A percentile compares a stretch with the other conserved stretches of the same genome.
These are phyloP conservation scores for Pocota personata DNA, from an alignment of 2,888 invertebrate species.

Conservation along the genomic window DNA sequence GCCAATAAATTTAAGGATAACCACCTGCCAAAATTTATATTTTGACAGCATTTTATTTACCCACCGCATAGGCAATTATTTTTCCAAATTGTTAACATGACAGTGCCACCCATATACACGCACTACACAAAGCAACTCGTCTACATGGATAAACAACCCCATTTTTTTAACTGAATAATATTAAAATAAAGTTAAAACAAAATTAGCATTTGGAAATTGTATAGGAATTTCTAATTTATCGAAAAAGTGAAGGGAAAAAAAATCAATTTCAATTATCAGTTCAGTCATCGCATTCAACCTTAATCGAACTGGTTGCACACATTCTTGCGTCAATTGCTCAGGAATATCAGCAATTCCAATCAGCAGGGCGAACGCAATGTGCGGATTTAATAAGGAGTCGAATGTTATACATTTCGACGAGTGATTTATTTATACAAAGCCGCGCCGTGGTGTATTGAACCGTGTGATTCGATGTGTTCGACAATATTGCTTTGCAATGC, in stretches of 20 bases:
- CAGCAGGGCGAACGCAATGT: constrained; percentile 14
- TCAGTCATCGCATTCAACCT: constrained; percentile 52
- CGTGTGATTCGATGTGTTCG: constrained; percentile 20
- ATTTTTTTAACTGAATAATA: constrained; percentile 15
- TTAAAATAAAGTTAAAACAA: constrained; percentile 36
- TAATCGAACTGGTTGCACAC: constrained; percentile 50
- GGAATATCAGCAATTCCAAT: constrained; percentile 35
- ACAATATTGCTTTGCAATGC: constrained; percentile 23
- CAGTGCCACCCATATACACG: background rate
- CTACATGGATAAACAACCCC: background rate
- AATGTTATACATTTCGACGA: constrained; percentile 35
- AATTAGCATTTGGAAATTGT: constrained; percentile 23
- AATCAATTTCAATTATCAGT: constrained; percentile 50
- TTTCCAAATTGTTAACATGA: background rate
- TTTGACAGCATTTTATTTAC: background rate
- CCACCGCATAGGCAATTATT: constrained; percentile 1
- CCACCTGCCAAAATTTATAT: constrained; percentile 11
- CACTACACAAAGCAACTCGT: background rate
- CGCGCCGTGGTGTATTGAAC: constrained; percentile 29
- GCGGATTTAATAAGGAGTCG: constrained; percentile 54
- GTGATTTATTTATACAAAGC: constrained; percentile 46
- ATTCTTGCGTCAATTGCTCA: constrained; percentile 3
- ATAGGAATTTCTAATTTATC: constrained; percentile 41
- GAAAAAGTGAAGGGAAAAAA: background rate
- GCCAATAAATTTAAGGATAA: constrained; percentile 14